Conservation (phyloP, 2,113 vertebrate species). For the Eretmochelys imbricata region DNA sequence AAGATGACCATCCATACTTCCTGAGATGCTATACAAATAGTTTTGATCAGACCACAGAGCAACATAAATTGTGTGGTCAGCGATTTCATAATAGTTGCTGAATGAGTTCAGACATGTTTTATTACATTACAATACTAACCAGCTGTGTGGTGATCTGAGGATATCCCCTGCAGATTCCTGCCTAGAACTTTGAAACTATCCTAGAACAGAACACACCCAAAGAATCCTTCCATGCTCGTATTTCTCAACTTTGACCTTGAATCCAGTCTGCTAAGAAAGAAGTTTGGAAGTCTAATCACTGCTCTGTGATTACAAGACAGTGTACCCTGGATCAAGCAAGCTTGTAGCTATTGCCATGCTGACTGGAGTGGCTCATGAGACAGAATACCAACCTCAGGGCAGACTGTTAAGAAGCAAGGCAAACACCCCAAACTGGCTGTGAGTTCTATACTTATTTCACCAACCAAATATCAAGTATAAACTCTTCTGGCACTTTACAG, state of each 20-base stretch:
- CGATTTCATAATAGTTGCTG: neutral
- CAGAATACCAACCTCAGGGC: too few relatives aligned
- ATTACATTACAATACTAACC: neutral
- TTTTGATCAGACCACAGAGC: neutral
- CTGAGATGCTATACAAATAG: neutral
- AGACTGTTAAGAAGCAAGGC: too few relatives aligned
- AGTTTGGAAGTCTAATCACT: neutral
- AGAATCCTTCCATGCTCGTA: neutral
- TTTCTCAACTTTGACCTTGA: neutral
- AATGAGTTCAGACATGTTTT: neutral
- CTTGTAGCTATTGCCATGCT: neutral
- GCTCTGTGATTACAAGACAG: neutral
- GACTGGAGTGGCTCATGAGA: too few relatives aligned
- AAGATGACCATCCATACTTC: neutral
- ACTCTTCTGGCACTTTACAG: too few relatives aligned
- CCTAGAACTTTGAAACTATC: neutral
- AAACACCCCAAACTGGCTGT: too few relatives aligned
- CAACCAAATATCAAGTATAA: too few relatives aligned
- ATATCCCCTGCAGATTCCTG: neutral
- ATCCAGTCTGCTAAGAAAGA: neutral
- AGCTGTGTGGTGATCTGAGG: neutral
- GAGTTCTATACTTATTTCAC: too few relatives aligned
- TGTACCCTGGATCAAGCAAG: neutral
- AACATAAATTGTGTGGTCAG: neutral
- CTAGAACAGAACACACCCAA: neutral